Evolutionary conservation across 2,888 invertebrate species (phyloP), one percentile per base, ranked within the genome.

Genomic region (Synanthedon vespiformis): DNA sequence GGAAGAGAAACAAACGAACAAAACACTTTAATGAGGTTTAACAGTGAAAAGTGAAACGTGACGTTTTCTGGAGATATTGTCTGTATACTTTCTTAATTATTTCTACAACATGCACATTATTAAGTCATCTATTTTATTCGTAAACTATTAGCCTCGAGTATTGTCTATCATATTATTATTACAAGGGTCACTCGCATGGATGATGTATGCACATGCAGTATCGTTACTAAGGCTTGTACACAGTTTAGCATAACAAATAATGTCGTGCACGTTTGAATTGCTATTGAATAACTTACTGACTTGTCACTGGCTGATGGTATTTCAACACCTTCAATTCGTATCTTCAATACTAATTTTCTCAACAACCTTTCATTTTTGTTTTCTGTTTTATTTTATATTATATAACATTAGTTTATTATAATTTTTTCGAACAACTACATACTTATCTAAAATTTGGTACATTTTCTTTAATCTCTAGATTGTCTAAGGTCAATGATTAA

Each of bases 211-310:
- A 12, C 51, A 52, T 41, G 53, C 49, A 52, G 62, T 63, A 68
- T 48, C 16, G 71, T 74, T 71, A 68, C 70, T 64, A 68, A 68
- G 69, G 74, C 71, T 76, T 74, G 74, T 74, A 68, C 68, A 74
- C 74, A 70, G 75, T 72, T 77, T 72, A 74, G 82, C 80, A 83
- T 82, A 70, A 75, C 77, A 79, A 82, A 77, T 77, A 68, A 12
- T 48, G 16, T 48, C 22, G 44, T 44, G 44, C 44, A 44, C 44
- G 8, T 44, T 14, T 8, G 13, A n/a, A 44, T 5, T 44, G 8
- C 44, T 6, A 44, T n/a, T 14, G 44, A 44, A 44, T 44, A 44
- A 44, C 44, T 44, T 44, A 44, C n/a, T 14, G n/a, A 14, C 12
- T 8, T n/a, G 8, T 44, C 12, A n/a, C 44, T 44, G 44, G 5